These are phyloP conservation scores for Cydia amplana DNA, from an alignment of 1,140 invertebrate genomes.

Conservation along the genomic window DNA sequence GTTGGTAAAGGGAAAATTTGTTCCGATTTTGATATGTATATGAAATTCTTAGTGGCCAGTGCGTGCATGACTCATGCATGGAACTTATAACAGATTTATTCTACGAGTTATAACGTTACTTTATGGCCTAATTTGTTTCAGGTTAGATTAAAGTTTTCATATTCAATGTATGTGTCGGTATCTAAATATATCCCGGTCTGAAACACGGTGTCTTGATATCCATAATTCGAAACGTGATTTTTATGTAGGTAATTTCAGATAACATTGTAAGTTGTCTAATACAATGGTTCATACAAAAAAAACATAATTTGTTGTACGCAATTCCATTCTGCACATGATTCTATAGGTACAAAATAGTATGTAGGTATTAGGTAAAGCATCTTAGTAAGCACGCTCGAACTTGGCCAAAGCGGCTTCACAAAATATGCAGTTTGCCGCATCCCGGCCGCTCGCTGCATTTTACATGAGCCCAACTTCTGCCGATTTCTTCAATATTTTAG, in stretches of 20 bases:
- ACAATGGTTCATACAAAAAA: no score
- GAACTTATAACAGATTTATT: no score
- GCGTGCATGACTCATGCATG: neutral
- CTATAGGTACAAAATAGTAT: constrained; percentile 19
- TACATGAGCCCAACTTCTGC: constrained; percentile 71
- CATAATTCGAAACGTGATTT: no score
- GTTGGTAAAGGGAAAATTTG: constrained; percentile 10
- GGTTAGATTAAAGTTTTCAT: no score
- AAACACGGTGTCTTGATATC: no score
- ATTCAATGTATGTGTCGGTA: no score
- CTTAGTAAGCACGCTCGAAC: constrained; percentile 55
- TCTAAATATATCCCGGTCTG: no score
- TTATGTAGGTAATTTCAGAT: no score
- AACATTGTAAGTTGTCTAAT: no score
- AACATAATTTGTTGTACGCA: no score
- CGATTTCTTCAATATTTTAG: constrained; percentile 73
- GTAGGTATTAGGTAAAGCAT: constrained; percentile 37
- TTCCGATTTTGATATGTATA: constrained; percentile 29
- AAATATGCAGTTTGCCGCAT: constrained; percentile 62
- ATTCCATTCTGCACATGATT: neutral
- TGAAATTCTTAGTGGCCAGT: neutral
- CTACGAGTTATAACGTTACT: no score
- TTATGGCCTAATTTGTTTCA: no score
- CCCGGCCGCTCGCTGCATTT: constrained; percentile 58
- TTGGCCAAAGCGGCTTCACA: constrained; percentile 52